Percentiles rank a stretch among this genome's conserved stretches.
These are phyloP conservation scores for Gisinianus flammeolus DNA, from an alignment of 2,888 invertebrate genomes.

Conservation along the genomic window DNA sequence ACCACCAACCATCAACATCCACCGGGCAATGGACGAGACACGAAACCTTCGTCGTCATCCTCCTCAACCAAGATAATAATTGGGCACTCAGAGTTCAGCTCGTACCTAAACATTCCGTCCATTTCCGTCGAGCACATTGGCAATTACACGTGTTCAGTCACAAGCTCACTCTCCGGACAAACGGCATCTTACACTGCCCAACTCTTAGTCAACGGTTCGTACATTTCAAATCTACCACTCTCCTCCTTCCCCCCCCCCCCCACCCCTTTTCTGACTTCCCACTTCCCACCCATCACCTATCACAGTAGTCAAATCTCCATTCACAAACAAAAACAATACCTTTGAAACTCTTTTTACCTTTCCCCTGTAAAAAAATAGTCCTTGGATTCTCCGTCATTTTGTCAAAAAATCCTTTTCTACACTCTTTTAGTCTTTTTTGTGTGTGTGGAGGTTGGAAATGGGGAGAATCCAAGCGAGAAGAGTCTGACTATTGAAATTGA, in stretches of 20 bases:
- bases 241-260: neutral
- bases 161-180: constrained; percentile 30
- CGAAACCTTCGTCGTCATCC: too few species aligned
- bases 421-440: neutral
- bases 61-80: constrained; percentile 62
- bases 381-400: neutral
- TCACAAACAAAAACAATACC: neutral
- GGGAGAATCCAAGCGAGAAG: too few species aligned
- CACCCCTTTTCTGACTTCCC: neutral
- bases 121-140: constrained; percentile 65
- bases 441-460: too few species aligned
- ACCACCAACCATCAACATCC: neutral
- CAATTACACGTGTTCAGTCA: constrained; percentile 60
- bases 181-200: constrained; percentile 64
- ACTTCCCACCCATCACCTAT: neutral
- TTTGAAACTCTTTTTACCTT: neutral
- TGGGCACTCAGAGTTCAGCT: constrained; percentile 45
- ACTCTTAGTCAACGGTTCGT: constrained; percentile 68
- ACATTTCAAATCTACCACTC: constrained; percentile 15
- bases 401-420: neutral
- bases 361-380: neutral
- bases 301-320: neutral
- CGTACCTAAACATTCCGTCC: constrained; percentile 60
- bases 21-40: too few species aligned
- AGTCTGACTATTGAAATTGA: too few species aligned